Base-by-base conservation (phyloP, 2,113 vertebrate species). In the Gallinago undulata region DNA sequence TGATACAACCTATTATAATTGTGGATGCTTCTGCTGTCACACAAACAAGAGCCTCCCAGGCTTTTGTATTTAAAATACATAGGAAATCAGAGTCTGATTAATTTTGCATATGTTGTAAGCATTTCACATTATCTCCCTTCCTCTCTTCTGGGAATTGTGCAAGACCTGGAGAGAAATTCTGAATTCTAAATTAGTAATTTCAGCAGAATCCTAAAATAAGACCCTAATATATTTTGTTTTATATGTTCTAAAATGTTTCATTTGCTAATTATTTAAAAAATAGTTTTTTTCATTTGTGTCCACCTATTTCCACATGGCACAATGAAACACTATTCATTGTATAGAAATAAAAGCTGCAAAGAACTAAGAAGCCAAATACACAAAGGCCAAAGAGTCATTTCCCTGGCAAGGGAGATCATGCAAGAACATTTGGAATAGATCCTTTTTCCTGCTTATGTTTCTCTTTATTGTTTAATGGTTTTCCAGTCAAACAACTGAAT, bases 361-460 rank as follows among this genome's bases (percentile, higher is more conserved):
- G 60, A 94, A n/a, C 10, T 60, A 94, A 27, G 48, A 95, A 95
- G 51, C 33, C 86, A 96, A 96, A 76, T 21, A 87, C 39, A 94
- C 30, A 89, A 69, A 73, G 72, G 82, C 60, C 94, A 94, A 92
- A 59, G 67, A 96, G 87, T 96, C 67, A 95, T 76, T 95, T 94
- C 48, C 43, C 22, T 86, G 47, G 77, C 63, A 96, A 96, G 57
- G 57, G 64, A 83, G 41, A 93, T 77, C 47, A 86, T 51, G 41
- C 66, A 90, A 92, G 79, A 94, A 3, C 55, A 24, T 94, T 91
- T 97, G 78, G 68, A 92, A 95, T 31, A 91, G 69, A 70, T 86
- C 84, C n/a, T 75, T 95, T 55, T 84, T 91, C 50, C 59, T 96
- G 25, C 27, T 97, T 19, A 17, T 89, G 74, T 66, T 96, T 95